Base-by-base conservation (phyloP, 2,888 invertebrate genomes). In the Mystacides longicornis region DNA sequence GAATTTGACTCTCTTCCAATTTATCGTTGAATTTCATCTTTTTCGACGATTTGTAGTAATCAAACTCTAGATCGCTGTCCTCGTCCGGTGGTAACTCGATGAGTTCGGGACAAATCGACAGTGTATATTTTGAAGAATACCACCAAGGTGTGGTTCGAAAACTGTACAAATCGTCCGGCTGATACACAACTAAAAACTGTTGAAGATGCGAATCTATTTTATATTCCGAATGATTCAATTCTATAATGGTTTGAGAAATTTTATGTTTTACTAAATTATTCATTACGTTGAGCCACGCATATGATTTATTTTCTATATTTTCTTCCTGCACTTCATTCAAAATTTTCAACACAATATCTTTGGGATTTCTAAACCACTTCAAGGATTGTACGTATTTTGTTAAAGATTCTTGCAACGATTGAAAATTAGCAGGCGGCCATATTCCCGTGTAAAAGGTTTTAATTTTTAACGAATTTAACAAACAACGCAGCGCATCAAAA, bases 121-220 rank as follows among this genome's bases (percentile, higher is more conserved):
- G 51, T 1, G 50, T 37, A 71, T 69, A 37, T 70, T 69, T 50
- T 66, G 67, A 65, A 64, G 73, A 65, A 65, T 81, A 82, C 70
- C 84, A 77, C 85, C 85, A 86, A 37, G 81, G 72, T 18, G 72
- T 69, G 56, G 70, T 74, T 21, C 74, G 68, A 65, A 79, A 83
- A 49, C 77, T 70, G 57, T 75, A 72, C 54, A 85, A 66, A 49
- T 72, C 71, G 52, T 75, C 68, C 63, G 70, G 75, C 57, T 82
- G 74, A 65, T 85, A 86, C 49, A 85, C 74, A 1, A 81, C 81
- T 2, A 64, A 63, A 48, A 63, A 62, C 57, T 55, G 27, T 18
- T 31, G 3, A 11, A 43, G 42, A 45, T 54, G 45, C 1, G n/a
- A 23, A 45, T 54, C 54, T 2, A 43, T 23, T 27, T 23, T 9